Evolutionary conservation across 2,888 invertebrate genomes (phyloP).

Genomic region (Hirtodrosophila trivittata): DNA sequence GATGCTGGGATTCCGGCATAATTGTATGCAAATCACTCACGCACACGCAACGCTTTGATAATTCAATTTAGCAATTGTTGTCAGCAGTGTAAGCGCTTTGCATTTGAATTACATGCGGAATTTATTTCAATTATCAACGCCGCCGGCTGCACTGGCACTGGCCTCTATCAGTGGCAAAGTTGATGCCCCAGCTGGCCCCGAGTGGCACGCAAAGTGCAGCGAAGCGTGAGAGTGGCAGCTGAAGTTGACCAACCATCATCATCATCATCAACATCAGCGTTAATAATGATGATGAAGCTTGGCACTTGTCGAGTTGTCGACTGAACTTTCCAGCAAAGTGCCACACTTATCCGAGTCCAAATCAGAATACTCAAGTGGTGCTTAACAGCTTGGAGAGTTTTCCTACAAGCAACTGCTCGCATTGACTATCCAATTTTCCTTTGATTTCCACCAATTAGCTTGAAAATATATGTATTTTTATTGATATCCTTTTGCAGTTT

Average conservation of each 20-base stretch:
- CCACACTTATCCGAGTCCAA: constrained; percentile 50
- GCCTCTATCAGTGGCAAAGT: constrained; percentile 16
- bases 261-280: constrained; percentile 14
- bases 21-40: constrained; percentile 62
- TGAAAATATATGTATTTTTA: too few relatives aligned
- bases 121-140: constrained; percentile 74
- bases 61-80: constrained; percentile 76
- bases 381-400: constrained; percentile 36
- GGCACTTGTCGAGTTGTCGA: constrained; percentile 58
- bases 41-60: constrained; percentile 59
- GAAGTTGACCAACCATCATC: constrained; percentile 62
- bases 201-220: constrained; percentile 47
- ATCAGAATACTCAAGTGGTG: constrained; percentile 55
- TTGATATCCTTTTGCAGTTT: too few relatives aligned
- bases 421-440: constrained; percentile 3
- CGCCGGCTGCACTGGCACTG: constrained; percentile 21
- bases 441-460: too few relatives aligned
- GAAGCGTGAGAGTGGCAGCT: constrained; percentile 51
- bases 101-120: constrained; percentile 70
- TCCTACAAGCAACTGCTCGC: constrained; percentile 7
- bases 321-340: constrained; percentile 54
- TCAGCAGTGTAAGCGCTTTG: constrained; percentile 58
- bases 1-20: constrained; percentile 31
- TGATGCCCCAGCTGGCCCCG: constrained; percentile 32
- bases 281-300: constrained; percentile 30